Conservation (phyloP, 2,797 vertebrate genomes). For the Amphiprion clarkii region DNA sequence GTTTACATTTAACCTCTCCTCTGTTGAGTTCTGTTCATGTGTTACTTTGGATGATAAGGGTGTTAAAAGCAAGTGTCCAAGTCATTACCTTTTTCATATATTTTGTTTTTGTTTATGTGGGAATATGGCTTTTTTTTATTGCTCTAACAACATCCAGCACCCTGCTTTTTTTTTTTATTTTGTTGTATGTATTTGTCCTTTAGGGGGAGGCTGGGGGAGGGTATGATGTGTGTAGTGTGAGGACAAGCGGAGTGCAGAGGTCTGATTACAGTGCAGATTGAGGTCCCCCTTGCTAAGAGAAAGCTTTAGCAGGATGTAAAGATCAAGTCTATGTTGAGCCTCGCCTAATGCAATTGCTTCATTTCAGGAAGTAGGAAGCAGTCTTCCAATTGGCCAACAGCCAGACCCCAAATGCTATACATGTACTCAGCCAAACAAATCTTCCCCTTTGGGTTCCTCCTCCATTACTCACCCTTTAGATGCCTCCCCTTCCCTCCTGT, state of each 20-base stretch:
- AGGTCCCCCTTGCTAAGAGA: conserved; percentile 23
- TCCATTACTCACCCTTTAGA: conserved; percentile 35
- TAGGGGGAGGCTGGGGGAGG: conserved; percentile 29
- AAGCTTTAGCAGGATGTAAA: conserved; percentile 10
- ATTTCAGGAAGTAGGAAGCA: conserved; percentile 76
- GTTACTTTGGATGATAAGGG: conserved; percentile 78
- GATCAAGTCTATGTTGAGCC: conserved; percentile 53
- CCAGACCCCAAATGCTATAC: conserved; percentile 51
- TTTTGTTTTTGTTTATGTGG: conserved; percentile 64
- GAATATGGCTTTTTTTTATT: conserved; percentile 66
- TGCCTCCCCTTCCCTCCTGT: conserved; percentile 1
- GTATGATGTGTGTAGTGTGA: conserved; percentile 21
- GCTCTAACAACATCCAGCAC: conserved; percentile 58
- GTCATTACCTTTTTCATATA: conserved; percentile 63
- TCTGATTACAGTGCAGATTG: conserved; percentile 37
- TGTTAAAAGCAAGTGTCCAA: conserved; percentile 76
- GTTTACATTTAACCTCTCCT: conserved; percentile 87
- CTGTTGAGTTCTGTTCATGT: conserved; percentile 72
- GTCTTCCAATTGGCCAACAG: conserved; percentile 81
- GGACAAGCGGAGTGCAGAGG: conserved; percentile 42
- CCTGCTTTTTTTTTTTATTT: conserved; percentile 30
- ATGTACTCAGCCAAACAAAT: conserved; percentile 64
- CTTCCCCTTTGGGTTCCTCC: conserved; percentile 49
- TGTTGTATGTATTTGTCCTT: conserved; percentile 60
- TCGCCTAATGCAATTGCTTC: conserved; percentile 72